Evolutionary conservation across 2,113 vertebrate species (phyloP).

Genomic region (Hemiscyllium ocellatum): DNA sequence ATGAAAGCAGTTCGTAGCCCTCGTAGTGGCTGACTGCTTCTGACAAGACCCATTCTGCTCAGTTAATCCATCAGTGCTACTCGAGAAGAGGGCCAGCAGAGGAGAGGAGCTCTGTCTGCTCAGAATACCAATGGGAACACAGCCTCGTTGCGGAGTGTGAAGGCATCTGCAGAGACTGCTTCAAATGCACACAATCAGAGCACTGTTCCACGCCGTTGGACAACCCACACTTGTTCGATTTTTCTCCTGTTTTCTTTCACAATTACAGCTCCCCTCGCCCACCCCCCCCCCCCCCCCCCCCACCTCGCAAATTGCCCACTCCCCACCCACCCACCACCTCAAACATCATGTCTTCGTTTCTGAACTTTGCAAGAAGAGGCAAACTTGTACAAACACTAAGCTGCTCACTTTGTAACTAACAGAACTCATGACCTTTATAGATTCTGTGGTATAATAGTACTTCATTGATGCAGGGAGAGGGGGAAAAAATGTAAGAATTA

Average conservation of each 20-base stretch:
- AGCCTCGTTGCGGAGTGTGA: conserved; percentile 24
- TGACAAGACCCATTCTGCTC: conserved; percentile 23
- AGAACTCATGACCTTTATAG: background rate
- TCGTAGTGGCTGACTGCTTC: conserved; percentile 26
- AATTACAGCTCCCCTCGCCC: background rate
- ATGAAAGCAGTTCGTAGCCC: background rate
- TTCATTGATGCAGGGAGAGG: background rate
- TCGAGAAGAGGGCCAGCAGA: conserved; percentile 1
- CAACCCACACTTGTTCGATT: background rate
- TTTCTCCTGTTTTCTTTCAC: background rate
- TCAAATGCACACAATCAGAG: conserved; percentile 24
- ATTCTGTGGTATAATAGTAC: background rate
- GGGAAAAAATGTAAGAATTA: background rate
- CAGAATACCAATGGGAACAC: conserved; percentile 17
- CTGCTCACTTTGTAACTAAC: background rate
- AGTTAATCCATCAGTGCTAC: conserved; percentile 34
- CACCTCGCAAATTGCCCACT: too few relatives aligned
- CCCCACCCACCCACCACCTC: background rate
- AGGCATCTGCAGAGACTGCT: conserved; percentile 21
- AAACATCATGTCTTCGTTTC: background rate
- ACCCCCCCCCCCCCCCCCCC: background rate
- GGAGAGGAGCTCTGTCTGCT: conserved; percentile 30
- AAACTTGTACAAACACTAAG: background rate
- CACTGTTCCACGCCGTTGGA: background rate
- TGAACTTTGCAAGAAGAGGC: background rate